Base-by-base conservation (phyloP, 64 coral and sea anemone species). In the Trachythela sp. region DNA sequence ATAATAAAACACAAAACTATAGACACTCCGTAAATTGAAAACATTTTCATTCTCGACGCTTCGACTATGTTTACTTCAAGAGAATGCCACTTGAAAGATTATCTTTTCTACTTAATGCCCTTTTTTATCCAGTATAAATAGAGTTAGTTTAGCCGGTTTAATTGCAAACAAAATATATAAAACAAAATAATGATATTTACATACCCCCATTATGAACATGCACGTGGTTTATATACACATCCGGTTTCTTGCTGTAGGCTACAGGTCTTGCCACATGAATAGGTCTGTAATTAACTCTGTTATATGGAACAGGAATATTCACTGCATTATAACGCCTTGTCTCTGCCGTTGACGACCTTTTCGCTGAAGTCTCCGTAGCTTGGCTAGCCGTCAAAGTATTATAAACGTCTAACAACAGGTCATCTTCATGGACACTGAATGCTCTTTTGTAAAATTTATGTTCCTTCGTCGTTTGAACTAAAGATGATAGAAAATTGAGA, bases 171-270 rank as follows among this genome's bases (percentile, higher is more conserved):
- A 11, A 45, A 45, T 45, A 45, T 45, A 45, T 6, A 45, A 64
- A 64, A 64, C 1, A 64, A 8, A 64, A 18, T n/a, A 24, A 64
- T 27, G 26, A 18, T 64, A n/a, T n/a, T 8, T 7, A 4, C 14
- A n/a, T 64, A 80, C 75, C 75, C 35, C 75, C 75, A 39, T 35
- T 80, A 80, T 80, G 30, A 10, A 80, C 75, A 80, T 80, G 75
- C 31, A 80, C 33, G 30, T 80, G 75, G 9, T 80, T 15, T 15
- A 80, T 80, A 35, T 36, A 80, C 20, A 80, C 75, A 80, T 80
- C 75, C 31, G 75, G 75, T 80, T 80, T 80, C 2, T 80, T 80
- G 8, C 20, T 17, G 37, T 80, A 80, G 15, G 33, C 75, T 13
- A 80, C 8, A 9, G 75, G 56, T 64, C 24, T 64, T 64, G 56